Percentiles rank a stretch among this genome's conserved stretches.
Conservation (phyloP, 2,113 vertebrate species). For the Choloepus hoffmanni region DNA sequence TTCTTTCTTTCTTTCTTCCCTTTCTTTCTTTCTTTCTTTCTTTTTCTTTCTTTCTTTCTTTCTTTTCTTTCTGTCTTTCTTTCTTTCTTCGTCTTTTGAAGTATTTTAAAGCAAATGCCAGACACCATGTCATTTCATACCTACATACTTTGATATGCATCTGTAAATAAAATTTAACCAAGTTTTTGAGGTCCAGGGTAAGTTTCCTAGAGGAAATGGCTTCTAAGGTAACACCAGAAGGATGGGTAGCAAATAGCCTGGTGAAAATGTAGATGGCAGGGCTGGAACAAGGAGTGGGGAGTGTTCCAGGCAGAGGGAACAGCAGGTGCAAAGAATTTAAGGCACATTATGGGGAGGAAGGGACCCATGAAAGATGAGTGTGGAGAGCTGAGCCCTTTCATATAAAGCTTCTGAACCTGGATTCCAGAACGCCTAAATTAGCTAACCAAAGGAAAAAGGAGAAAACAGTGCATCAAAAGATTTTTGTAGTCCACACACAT, state of each 20-base stretch:
- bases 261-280: background rate
- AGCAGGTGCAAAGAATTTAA: background rate
- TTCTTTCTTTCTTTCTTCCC: too few relatives aligned
- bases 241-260: background rate
- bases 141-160: background rate
- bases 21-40: too few relatives aligned
- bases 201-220: background rate
- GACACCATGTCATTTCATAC: background rate
- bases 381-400: background rate
- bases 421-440: background rate
- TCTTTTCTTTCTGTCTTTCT: too few relatives aligned
- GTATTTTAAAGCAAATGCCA: background rate
- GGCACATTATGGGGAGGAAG: background rate
- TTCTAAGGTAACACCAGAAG: background rate
- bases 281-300: background rate
- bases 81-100: too few relatives aligned
- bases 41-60: too few relatives aligned
- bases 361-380: background rate
- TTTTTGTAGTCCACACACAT: background rate
- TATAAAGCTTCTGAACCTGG: background rate
- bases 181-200: background rate
- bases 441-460: background rate
- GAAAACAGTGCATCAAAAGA: background rate
- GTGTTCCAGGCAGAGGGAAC: background rate
- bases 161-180: background rate